These are phyloP conservation scores for Paedocypris micromegethes DNA, from an alignment of 2,797 vertebrate species.

Conservation along the genomic window DNA sequence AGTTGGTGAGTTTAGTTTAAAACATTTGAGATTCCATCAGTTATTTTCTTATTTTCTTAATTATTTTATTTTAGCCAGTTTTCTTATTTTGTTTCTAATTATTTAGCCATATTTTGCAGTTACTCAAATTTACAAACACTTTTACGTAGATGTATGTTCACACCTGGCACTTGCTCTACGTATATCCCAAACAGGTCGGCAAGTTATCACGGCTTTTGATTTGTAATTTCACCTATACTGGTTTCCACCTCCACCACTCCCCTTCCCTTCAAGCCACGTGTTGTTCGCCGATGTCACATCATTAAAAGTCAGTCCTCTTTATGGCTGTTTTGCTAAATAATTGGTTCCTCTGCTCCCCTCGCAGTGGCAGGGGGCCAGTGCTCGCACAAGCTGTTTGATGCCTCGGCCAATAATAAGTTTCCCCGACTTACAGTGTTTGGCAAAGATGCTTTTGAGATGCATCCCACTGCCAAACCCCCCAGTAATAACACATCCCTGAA, in stretches of 20 bases:
- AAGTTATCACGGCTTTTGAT: neutral
- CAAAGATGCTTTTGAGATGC: slow-evolving; percentile 40
- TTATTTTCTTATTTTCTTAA: too few relatives aligned
- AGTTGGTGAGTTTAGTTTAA: too few relatives aligned
- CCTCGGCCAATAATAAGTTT: slow-evolving; percentile 46
- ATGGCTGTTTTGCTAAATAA: slow-evolving; percentile 54
- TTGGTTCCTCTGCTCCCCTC: slow-evolving; percentile 51
- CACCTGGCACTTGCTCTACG: too few relatives aligned
- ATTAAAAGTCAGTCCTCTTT: slow-evolving; percentile 47
- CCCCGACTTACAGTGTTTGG: slow-evolving; percentile 46
- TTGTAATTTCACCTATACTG: neutral
- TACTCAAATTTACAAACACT: too few relatives aligned
- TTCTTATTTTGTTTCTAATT: too few relatives aligned
- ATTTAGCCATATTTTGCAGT: too few relatives aligned
- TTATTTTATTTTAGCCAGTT: too few relatives aligned
- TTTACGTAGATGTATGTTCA: too few relatives aligned
- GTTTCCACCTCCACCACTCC: neutral
- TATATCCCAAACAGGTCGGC: too few relatives aligned
- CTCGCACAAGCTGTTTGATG: slow-evolving; percentile 49
- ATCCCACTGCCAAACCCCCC: slow-evolving; percentile 27
- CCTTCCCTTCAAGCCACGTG: slow-evolving; percentile 31
- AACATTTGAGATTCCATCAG: too few relatives aligned
- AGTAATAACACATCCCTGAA: slow-evolving; percentile 44
- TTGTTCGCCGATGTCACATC: slow-evolving; percentile 45
- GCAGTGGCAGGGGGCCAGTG: slow-evolving; percentile 47